A percentile compares a stretch with the other conserved stretches of the same genome.
Evolutionary conservation across 2,113 vertebrate species (phyloP).

Genomic region (Anolis carolinensis): DNA sequence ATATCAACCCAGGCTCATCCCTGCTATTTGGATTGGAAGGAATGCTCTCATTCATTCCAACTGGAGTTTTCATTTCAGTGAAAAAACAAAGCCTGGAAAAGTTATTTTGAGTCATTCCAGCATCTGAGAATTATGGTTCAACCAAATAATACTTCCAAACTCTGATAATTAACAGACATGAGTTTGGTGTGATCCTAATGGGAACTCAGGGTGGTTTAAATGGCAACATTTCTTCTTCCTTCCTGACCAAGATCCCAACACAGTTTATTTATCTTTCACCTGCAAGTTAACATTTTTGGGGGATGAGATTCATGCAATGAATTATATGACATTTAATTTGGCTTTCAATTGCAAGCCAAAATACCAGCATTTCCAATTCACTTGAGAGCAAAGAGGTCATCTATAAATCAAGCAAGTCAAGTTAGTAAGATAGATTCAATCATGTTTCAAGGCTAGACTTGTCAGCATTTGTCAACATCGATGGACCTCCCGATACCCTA

Average conservation of each 20-base stretch:
- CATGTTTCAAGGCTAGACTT: background rate
- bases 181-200: background rate
- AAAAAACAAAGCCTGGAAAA: no score
- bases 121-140: no score
- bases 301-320: background rate
- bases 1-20: background rate
- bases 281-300: background rate
- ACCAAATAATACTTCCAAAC: no score
- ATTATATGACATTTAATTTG: background rate
- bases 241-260: background rate
- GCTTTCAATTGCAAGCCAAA: background rate
- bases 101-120: no score
- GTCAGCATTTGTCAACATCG: background rate
- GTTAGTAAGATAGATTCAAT: background rate
- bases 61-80: background rate
- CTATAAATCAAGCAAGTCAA: background rate
- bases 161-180: background rate
- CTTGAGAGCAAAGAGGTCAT: background rate
- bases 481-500: background rate
- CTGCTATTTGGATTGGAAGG: background rate
- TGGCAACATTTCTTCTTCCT: background rate
- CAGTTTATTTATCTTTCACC: background rate
- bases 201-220: background rate
- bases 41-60: background rate
- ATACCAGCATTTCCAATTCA: background rate